Evolutionary conservation across 2,113 vertebrate genomes (phyloP), one percentile per base, ranked within the genome.

Genomic region (Dicrurus megarhynchus): DNA sequence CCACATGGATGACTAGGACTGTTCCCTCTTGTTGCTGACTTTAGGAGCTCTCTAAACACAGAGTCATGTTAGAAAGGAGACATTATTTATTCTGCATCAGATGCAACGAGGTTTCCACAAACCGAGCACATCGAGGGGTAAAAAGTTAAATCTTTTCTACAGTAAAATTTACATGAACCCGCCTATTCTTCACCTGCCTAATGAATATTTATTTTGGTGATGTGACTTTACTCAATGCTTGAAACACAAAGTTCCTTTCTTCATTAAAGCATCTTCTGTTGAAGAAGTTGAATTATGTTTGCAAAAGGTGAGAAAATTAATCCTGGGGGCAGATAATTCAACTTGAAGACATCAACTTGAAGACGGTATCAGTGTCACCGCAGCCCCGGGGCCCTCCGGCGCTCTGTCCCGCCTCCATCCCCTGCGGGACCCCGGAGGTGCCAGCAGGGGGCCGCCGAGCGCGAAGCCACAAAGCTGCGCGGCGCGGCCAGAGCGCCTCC

Each of bases 281-380:
- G 73, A 28, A 69, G 39, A 46, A 46, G 55, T 4, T 60, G 22
- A 77, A 44, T 69, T 27, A 37, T 8, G 22, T 18, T 60, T 52
- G 46, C 33, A 60, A 28, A 68, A 37, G 27, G 18, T 10, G 53
- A 37, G 63, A 33, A 20, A 52, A 77, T 52, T 33, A 17, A 12
- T 10, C 32, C 44, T 21, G 32, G 11, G 39, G 22, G 27, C 53
- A 14, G 27, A 18, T 4, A 15, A 50, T 37, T 30, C 61, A 21
- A 1, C 5, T 6, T 9, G 30, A 44, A 24, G 21, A 11, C 30
- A 44, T 16, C 61, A 23, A 2, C 14, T 7, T 11, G 35, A 6
- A 13, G 35, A 1, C 32, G 11, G 4, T 1, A 3, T 2, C 52
- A 1, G 10, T 2, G 70, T 2, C 44, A 6, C 24, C 26, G 16